Conservation (phyloP, 2,113 vertebrate genomes). For the Ptilorrhoa leucosticta region DNA sequence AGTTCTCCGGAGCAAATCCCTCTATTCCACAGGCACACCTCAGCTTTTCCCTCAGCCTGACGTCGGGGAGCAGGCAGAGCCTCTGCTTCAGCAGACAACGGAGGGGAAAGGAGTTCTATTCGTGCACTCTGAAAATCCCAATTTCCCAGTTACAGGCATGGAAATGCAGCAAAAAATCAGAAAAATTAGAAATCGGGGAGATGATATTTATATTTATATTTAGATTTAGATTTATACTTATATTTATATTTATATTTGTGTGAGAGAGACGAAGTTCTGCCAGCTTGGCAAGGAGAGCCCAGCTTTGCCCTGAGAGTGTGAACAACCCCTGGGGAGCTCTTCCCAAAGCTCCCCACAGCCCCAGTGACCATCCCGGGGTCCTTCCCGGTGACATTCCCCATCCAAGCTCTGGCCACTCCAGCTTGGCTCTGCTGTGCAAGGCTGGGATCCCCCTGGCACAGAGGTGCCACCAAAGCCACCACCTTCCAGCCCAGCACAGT, state of each 20-base stretch:
- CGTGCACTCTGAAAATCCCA: background rate
- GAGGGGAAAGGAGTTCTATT: background rate
- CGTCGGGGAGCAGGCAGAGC: background rate
- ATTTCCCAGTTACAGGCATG: background rate
- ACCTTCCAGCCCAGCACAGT: too few species aligned
- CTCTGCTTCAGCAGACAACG: background rate
- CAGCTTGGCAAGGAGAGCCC: background rate
- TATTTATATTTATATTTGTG: too few species aligned
- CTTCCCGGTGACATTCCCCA: background rate
- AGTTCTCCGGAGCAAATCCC: background rate
- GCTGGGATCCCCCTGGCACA: background rate
- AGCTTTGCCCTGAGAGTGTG: background rate
- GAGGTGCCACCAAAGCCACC: background rate
- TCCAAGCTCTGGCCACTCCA: background rate
- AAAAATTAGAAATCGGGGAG: background rate
- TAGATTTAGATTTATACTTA: too few species aligned
- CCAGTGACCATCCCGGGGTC: background rate
- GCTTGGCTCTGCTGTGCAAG: background rate
- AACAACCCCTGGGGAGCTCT: accelerated
- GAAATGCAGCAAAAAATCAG: background rate
- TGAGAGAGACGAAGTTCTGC: background rate
- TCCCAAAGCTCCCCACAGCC: background rate
- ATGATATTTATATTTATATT: too few species aligned
- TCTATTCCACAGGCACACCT: background rate
- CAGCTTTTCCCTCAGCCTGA: background rate